These are phyloP conservation scores for Xanthia togata DNA, from an alignment of 2,888 invertebrate genomes.

Conservation along the genomic window DNA sequence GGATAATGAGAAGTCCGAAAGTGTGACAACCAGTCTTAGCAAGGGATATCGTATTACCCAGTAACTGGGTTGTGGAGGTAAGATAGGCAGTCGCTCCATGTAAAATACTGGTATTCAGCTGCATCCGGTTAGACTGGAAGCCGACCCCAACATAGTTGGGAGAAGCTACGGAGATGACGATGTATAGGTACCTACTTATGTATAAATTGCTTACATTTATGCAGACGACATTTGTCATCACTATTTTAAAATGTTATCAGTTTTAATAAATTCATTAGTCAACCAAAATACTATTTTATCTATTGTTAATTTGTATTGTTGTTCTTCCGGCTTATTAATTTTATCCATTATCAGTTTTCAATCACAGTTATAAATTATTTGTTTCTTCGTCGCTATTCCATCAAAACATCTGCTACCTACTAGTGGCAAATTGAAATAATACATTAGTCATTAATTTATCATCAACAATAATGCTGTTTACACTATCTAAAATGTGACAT, in stretches of 20 bases:
- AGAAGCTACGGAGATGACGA: too few species aligned
- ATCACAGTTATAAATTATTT: constrained; percentile 46
- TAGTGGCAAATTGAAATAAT: constrained; percentile 32
- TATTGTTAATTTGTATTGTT: constrained; percentile 39
- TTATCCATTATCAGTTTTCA: constrained; percentile 35
- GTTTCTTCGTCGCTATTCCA: constrained; percentile 23
- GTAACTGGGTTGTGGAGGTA: too few species aligned
- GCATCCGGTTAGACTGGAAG: too few species aligned
- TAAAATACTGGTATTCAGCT: too few species aligned
- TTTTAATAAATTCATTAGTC: constrained; percentile 14
- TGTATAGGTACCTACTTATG: too few species aligned
- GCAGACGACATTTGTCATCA: constrained; percentile 12
- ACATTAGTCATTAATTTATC: constrained; percentile 36
- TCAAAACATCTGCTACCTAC: constrained; percentile 42
- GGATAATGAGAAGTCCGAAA: too few species aligned
- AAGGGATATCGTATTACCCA: too few species aligned
- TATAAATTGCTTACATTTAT: not conserved
- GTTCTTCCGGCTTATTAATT: constrained; percentile 52
- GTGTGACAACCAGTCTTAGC: too few species aligned
- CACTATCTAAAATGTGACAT: not conserved
- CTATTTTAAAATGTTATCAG: constrained; percentile 22
- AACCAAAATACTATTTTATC: constrained; percentile 7
- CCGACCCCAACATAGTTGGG: too few species aligned
- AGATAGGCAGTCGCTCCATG: too few species aligned
- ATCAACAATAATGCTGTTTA: constrained; percentile 18